phyloP scores from a whole-genome alignment of 2,113 vertebrate species.

The Python bivittatus region DNA sequence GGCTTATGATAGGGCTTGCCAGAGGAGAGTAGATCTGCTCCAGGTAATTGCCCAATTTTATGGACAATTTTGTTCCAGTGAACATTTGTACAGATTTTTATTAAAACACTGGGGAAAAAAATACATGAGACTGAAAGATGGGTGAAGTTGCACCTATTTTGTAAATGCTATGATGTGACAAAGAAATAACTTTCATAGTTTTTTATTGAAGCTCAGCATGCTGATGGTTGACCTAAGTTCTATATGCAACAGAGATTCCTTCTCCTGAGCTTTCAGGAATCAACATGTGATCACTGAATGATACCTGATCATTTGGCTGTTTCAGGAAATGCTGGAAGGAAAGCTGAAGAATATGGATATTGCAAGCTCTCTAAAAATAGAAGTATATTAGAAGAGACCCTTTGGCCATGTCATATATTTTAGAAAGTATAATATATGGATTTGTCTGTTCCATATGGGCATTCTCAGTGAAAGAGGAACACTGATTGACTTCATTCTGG shows the following conservation, averaged over 20 bases:
- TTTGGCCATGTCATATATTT: not conserved
- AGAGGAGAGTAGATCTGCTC: too few relatives aligned
- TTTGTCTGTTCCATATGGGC: too few relatives aligned
- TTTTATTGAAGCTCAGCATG: not conserved
- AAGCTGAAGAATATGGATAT: not conserved
- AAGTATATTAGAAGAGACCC: not conserved
- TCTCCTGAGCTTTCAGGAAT: not conserved
- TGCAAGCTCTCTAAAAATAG: not conserved
- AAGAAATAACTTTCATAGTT: not conserved
- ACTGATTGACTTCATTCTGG: too few relatives aligned
- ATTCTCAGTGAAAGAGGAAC: too few relatives aligned
- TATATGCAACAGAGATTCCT: not conserved
- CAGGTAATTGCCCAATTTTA: too few relatives aligned
- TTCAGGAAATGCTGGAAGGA: not conserved
- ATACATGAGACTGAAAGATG: not conserved
- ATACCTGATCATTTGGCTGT: not conserved
- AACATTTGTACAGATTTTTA: not conserved
- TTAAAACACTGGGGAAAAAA: not conserved
- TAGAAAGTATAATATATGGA: too few relatives aligned
- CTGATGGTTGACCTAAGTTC: not conserved
- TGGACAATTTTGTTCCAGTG: not conserved
- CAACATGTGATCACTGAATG: not conserved
- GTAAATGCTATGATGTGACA: not conserved
- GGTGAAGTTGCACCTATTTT: not conserved
- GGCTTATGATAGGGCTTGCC: too few relatives aligned